Conservation (phyloP, 2,888 invertebrate species). For the Eilema depressum region DNA sequence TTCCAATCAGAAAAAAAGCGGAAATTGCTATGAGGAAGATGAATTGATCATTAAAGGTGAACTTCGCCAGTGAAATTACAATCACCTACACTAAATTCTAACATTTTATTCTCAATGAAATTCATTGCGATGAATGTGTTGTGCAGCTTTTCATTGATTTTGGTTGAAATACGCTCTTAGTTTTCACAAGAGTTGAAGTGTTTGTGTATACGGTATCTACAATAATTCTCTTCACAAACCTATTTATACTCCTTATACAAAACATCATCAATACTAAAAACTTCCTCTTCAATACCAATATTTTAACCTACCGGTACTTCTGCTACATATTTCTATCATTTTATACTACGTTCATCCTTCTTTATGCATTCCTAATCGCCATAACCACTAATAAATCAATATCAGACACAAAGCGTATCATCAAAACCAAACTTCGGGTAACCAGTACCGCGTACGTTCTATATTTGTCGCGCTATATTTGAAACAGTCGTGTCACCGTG, state of each 20-base stretch:
- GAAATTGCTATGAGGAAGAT: neutral
- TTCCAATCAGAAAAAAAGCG: too few relatives aligned
- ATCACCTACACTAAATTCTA: neutral
- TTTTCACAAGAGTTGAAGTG: neutral
- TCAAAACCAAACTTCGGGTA: conserved; percentile 49
- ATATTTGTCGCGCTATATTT: conserved; percentile 79
- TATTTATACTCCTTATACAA: neutral
- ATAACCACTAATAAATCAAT: conserved; percentile 46
- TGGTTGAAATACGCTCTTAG: neutral
- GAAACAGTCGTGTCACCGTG: conserved; percentile 75
- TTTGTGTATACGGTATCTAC: too few relatives aligned
- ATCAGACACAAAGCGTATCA: conserved; percentile 43
- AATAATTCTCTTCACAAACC: neutral
- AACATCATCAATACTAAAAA: neutral
- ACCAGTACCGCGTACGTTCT: conserved; percentile 70
- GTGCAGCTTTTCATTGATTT: neutral
- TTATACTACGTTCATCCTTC: neutral
- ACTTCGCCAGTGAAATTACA: neutral
- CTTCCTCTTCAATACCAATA: neutral
- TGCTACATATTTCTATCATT: neutral
- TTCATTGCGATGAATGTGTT: neutral
- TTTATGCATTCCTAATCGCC: conserved; percentile 4
- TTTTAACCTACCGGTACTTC: neutral
- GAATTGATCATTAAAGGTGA: neutral
- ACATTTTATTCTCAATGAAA: neutral